These are phyloP conservation scores for Prunella himalayana DNA, from an alignment of 2,113 vertebrate genomes.

Conservation along the genomic window DNA sequence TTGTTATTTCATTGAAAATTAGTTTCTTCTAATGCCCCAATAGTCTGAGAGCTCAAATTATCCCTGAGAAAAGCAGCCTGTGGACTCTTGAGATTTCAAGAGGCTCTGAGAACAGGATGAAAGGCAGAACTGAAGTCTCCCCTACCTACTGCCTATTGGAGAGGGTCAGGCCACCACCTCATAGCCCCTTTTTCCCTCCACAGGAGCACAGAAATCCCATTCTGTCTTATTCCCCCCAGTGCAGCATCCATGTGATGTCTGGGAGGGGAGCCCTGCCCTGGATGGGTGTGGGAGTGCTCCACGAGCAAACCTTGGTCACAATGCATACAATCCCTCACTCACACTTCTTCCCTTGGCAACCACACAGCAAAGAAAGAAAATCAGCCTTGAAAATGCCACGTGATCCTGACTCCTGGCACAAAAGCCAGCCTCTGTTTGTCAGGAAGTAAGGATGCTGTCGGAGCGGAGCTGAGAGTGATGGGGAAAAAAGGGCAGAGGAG, in stretches of 20 bases:
- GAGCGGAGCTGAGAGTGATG: not conserved
- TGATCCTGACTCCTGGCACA: not conserved
- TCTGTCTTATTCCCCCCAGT: not conserved
- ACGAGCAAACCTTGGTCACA: rapidly evolving
- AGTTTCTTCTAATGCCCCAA: not conserved
- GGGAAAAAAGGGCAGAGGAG: not conserved
- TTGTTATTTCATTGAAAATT: not conserved
- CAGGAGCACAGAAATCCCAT: rapidly evolving
- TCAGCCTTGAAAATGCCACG: not conserved
- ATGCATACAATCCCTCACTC: not conserved
- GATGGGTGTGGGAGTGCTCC: rapidly evolving
- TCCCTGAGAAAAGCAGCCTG: not conserved
- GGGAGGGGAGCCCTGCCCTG: not conserved
- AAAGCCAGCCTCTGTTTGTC: not conserved
- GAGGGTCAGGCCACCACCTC: not conserved
- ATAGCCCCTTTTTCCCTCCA: rapidly evolving
- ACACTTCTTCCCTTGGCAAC: not conserved
- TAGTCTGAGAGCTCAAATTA: not conserved
- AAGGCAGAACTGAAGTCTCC: not conserved
- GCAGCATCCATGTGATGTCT: rapidly evolving
- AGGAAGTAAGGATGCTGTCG: not conserved
- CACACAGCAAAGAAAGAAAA: not conserved
- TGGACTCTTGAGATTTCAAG: not conserved
- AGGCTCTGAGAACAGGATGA: not conserved
- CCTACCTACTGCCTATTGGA: not conserved